Base-by-base conservation (phyloP, 2,113 vertebrate genomes). In the Crotophaga sulcirostris region DNA sequence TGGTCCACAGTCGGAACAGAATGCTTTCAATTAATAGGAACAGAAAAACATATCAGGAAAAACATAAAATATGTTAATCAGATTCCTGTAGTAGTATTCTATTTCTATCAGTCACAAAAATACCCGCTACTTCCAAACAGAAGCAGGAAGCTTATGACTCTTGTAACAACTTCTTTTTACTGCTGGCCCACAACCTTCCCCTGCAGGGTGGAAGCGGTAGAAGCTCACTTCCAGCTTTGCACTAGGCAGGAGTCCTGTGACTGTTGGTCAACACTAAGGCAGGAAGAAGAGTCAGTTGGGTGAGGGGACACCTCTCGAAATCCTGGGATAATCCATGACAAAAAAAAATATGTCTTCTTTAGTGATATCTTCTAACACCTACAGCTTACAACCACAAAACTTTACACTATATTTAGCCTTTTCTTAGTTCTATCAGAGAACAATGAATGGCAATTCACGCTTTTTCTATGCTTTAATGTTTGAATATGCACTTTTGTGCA, bases 81-180 rank as follows among this genome's bases (percentile, higher is more conserved):
- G 68, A 86, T 74, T 92, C 76, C 60, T 81, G 76, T 64, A 81
- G 72, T 13, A 34, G 90, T 88, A 93, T 93, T 94, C 64, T 54
- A 6, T 34, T 86, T 85, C 76, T 58, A 84, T 90, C 92, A 42
- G 40, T n/a, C n/a, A 84, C 29, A 62, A 72, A 93, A 95, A 88
- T 84, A 81, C 36, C 10, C 20, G 1, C 44, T 90, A 64, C 89
- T 83, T 94, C 85, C 64, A 90, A 67, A 62, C 2, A 59, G 85
- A 88, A 90, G 90, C 92, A 96, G 93, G 94, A 96, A 94, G 72
- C 86, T 88, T 54, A 88, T 34, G 70, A 52, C 66, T 93, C 84
- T 85, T 54, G 34, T 58, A 94, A 88, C 51, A 80, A 47, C 87
- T 69, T 72, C 66, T 67, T 69, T 70, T 36, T 54, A 14, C 42